These are phyloP conservation scores for Apaloderma vittatum DNA, from an alignment of 2,113 vertebrate genomes.

Conservation along the genomic window DNA sequence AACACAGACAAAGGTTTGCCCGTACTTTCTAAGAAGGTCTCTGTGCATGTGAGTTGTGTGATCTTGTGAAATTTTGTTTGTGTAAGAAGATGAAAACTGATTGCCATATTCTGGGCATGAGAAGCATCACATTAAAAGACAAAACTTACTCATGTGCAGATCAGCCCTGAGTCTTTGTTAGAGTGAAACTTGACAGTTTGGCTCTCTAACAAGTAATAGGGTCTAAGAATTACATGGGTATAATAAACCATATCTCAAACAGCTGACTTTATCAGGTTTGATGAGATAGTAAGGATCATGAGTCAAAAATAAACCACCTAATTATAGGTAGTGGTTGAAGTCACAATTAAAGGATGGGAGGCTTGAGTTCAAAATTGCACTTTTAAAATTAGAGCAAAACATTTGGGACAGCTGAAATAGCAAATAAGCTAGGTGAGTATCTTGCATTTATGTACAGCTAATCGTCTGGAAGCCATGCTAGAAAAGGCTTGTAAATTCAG, in stretches of 20 bases:
- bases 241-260: neutral
- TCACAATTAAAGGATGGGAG: neutral
- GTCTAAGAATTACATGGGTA: neutral
- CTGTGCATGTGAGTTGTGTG: fast-evolving
- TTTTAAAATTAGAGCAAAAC: neutral
- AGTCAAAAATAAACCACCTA: constrained; percentile 24
- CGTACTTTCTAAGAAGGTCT: neutral
- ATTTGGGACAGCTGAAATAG: neutral
- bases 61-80: neutral
- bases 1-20: neutral
- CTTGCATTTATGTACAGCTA: neutral
- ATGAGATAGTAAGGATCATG: neutral
- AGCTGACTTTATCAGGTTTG: neutral
- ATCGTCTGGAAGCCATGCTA: neutral
- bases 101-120: neutral
- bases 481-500: neutral
- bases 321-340: neutral
- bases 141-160: neutral
- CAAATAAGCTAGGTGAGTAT: neutral
- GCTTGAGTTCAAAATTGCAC: neutral
- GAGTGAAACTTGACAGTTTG: neutral
- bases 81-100: neutral
- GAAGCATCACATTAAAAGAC: neutral
- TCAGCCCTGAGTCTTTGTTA: neutral
- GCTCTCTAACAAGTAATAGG: neutral